phyloP scores from a whole-genome alignment of 30 jellyfish, hydroid and myxozoan species.

The Hydractinia echinata region DNA sequence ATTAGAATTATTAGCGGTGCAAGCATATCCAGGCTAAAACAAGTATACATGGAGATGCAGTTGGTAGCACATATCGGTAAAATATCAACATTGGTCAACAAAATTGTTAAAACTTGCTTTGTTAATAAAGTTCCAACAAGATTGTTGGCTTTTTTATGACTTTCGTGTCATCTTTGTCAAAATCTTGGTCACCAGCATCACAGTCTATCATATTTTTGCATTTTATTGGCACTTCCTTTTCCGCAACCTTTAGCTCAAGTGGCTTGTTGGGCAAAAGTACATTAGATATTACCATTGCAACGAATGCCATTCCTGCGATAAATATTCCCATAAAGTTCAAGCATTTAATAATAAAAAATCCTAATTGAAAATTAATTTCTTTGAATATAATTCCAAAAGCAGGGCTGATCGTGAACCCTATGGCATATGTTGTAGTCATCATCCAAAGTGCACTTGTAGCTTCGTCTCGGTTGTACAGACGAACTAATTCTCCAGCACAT shows the following conservation, averaged over 20 bases:
- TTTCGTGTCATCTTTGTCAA: too few species aligned
- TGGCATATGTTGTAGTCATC: background rate
- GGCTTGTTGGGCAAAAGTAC: background rate
- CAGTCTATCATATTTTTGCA: too few species aligned
- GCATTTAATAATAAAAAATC: constrained; percentile 6
- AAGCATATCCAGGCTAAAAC: too few species aligned
- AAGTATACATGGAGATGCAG: too few species aligned
- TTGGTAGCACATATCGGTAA: too few species aligned
- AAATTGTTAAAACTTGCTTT: too few species aligned
- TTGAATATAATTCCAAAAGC: background rate
- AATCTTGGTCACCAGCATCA: too few species aligned
- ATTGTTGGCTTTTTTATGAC: too few species aligned
- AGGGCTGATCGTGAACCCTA: constrained; percentile 29
- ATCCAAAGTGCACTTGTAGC: constrained; percentile 16
- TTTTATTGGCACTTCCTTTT: too few species aligned
- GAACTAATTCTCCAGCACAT: constrained; percentile 17
- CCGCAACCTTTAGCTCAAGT: background rate
- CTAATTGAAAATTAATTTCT: background rate
- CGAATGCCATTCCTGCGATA: background rate
- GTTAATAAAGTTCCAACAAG: too few species aligned
- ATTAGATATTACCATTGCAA: background rate
- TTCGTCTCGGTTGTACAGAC: background rate
- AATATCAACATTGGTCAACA: too few species aligned
- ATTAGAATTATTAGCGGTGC: too few species aligned
- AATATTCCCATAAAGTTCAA: background rate